Conservation (phyloP, 1,140 invertebrate genomes). For the Plectrocnemia conspersa region DNA sequence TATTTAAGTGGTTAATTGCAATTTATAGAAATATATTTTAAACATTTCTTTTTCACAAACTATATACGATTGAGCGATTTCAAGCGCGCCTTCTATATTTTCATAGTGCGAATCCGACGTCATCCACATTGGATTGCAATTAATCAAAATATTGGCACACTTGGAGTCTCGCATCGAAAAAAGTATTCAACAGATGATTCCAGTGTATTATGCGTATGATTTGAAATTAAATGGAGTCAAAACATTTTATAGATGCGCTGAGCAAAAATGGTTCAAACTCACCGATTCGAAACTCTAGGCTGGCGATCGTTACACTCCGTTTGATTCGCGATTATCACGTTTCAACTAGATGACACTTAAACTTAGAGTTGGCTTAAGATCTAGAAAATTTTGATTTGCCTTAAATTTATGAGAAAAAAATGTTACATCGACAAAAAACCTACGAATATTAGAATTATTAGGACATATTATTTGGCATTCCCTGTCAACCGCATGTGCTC, state of each 20-base stretch:
- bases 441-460: slow-evolving; percentile 31
- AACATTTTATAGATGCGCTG: not conserved
- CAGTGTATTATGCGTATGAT: not conserved
- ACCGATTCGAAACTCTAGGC: slow-evolving; percentile 9
- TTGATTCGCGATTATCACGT: not conserved
- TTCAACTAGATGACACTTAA: not conserved
- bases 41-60: no score
- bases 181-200: slow-evolving; percentile 15
- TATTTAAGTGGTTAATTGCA: no score
- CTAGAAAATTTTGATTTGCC: not conserved
- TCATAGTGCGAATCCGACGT: no score
- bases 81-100: no score
- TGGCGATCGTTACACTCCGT: not conserved
- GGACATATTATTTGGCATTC: slow-evolving; percentile 34
- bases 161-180: no score
- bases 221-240: not conserved
- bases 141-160: no score
- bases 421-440: slow-evolving; percentile 15
- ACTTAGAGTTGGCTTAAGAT: not conserved
- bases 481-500: slow-evolving; percentile 29
- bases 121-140: no score
- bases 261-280: not conserved
- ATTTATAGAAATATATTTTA: no score
- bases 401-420: slow-evolving; percentile 15
- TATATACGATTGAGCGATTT: no score